Evolutionary conservation across 2,797 vertebrate genomes (phyloP).

Genomic region (Lerista edwardsae): DNA sequence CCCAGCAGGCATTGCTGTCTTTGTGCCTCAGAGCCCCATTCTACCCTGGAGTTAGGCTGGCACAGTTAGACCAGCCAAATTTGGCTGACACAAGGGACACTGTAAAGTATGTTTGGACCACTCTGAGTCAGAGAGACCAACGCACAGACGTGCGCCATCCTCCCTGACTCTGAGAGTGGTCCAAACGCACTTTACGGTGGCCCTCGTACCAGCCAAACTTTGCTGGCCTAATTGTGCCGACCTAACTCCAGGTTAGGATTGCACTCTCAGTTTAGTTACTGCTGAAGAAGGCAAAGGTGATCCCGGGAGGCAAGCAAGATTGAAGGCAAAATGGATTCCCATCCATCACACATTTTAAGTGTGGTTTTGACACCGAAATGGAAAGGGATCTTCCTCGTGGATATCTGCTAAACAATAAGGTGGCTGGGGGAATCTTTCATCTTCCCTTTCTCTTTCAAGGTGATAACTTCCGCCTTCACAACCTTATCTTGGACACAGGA

Average conservation of each 20-base stretch:
- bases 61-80: too few relatives aligned
- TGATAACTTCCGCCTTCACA: conserved; percentile 95
- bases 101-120: too few relatives aligned
- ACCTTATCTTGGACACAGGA: conserved; percentile 96
- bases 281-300: neutral
- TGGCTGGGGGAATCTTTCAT: neutral
- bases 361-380: neutral
- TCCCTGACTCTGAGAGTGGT: too few relatives aligned
- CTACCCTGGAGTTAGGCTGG: too few relatives aligned
- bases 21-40: too few relatives aligned
- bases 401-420: neutral
- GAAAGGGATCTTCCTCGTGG: neutral
- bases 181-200: too few relatives aligned
- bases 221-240: too few relatives aligned
- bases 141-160: too few relatives aligned
- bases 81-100: too few relatives aligned
- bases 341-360: neutral
- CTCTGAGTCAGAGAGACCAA: too few relatives aligned
- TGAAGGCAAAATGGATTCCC: neutral
- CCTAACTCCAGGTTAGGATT: too few relatives aligned
- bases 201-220: too few relatives aligned
- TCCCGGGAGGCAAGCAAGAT: neutral
- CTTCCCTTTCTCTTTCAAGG: conserved; percentile 74
- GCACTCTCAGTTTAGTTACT: neutral
- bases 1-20: neutral